Percentiles rank a stretch among this genome's conserved stretches.
These are phyloP conservation scores for Notospermus geniculatus DNA, from an alignment of 1,140 invertebrate genomes.

Conservation along the genomic window DNA sequence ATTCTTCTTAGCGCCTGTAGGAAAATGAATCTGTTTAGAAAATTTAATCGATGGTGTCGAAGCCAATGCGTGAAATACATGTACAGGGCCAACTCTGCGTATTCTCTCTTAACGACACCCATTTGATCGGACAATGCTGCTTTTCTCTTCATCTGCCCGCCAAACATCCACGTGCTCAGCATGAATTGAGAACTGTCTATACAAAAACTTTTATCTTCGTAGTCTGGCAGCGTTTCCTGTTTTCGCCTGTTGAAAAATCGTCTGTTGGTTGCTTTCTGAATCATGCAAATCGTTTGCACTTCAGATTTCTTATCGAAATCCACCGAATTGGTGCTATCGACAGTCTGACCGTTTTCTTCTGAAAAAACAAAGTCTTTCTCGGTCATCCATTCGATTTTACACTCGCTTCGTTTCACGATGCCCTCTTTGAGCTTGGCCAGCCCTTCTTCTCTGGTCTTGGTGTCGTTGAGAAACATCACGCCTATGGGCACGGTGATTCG, in stretches of 20 bases:
- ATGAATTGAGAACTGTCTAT: constrained; percentile 8
- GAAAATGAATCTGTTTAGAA: constrained; percentile 10
- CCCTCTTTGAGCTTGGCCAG: neutral
- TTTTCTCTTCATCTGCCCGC: constrained; percentile 6
- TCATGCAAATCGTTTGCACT: constrained; percentile 2
- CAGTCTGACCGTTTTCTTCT: neutral
- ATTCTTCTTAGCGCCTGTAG: neutral
- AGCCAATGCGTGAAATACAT: constrained; percentile 8
- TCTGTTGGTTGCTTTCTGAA: constrained; percentile 6
- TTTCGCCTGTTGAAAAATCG: constrained; percentile 5
- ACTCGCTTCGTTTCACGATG: constrained; percentile 8
- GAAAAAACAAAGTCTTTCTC: constrained; percentile 4
- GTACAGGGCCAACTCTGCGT: neutral
- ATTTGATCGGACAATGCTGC: constrained; percentile 6
- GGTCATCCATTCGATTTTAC: constrained; percentile 7
- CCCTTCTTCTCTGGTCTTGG: neutral
- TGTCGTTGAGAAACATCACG: constrained; percentile 10
- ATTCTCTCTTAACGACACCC: constrained; percentile 9
- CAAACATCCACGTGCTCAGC: constrained; percentile 8
- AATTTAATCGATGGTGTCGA: constrained; percentile 1
- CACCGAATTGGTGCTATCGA: constrained; percentile 1
- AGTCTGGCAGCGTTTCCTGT: constrained; percentile 1
- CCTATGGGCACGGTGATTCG: neutral
- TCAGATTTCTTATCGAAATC: constrained; percentile 10
- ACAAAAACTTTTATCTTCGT: neutral